Evolutionary conservation across 2,113 vertebrate species (phyloP).

Genomic region (Malurus melanocephalus): DNA sequence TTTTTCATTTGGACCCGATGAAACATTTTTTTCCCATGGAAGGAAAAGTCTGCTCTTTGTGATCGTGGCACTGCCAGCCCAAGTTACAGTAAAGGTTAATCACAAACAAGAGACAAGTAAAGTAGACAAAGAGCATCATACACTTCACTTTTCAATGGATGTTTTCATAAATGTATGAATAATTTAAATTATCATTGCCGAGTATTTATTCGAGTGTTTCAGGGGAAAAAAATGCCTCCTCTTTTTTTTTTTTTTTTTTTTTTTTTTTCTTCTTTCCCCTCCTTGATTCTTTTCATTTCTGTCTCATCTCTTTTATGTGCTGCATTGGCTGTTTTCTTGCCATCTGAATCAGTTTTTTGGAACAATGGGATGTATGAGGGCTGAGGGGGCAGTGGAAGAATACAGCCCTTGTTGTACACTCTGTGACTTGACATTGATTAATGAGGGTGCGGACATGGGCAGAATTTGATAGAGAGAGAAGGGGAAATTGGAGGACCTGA

Average conservation of each 20-base stretch:
- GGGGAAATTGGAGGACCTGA: constrained; percentile 79
- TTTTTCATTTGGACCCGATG: constrained; percentile 71
- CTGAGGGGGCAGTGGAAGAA: constrained; percentile 84
- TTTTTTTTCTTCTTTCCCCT: constrained; percentile 45
- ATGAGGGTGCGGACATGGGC: constrained; percentile 87
- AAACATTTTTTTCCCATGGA: constrained; percentile 86
- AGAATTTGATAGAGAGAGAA: constrained; percentile 83
- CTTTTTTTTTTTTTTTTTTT: constrained; percentile 44
- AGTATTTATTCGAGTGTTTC: constrained; percentile 81
- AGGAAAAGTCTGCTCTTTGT: constrained; percentile 83
- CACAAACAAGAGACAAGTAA: constrained; percentile 86
- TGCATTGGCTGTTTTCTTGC: constrained; percentile 80
- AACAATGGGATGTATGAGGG: constrained; percentile 89
- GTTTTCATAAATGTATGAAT: constrained; percentile 92
- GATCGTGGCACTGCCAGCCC: constrained; percentile 71
- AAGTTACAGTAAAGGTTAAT: constrained; percentile 91
- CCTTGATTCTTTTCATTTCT: constrained; percentile 82
- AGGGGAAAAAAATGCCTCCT: constrained; percentile 81
- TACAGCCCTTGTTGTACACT: constrained; percentile 83
- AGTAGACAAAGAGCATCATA: constrained; percentile 89
- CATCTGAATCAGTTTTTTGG: constrained; percentile 87
- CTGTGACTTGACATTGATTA: constrained; percentile 88
- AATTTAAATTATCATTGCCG: constrained; percentile 87
- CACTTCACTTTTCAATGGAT: constrained; percentile 83
- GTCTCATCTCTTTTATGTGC: constrained; percentile 92